Conservation (phyloP, 1,140 invertebrate species). For the Scaptodrosophila lebanonensis region DNA sequence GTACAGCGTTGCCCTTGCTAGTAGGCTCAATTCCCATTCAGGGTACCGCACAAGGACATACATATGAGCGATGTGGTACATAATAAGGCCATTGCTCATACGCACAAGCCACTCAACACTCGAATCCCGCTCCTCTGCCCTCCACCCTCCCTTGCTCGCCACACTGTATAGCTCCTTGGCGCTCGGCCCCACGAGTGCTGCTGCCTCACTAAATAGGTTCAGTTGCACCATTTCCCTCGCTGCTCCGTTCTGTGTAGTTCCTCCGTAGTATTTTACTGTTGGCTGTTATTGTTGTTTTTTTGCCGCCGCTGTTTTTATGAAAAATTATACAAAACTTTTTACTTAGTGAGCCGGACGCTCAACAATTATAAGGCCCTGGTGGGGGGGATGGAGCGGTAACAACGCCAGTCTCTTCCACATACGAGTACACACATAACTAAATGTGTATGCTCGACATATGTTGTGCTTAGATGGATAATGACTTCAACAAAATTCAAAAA, state of each 20-base stretch:
- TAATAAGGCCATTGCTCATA: conserved; percentile 57
- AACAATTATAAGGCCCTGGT: conserved; percentile 54
- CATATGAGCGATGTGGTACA: conserved; percentile 24
- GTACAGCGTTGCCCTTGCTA: no score
- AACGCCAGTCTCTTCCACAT: no score
- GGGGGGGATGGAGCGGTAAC: background rate
- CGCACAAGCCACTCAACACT: no score
- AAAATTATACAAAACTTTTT: conserved; percentile 73
- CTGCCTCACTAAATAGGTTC: no score
- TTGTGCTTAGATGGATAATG: no score
- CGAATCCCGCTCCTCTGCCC: no score
- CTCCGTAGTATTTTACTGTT: conserved; percentile 7
- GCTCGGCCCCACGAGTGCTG: no score
- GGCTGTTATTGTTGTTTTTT: conserved; percentile 11
- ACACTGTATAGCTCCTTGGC: no score
- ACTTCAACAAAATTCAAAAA: no score
- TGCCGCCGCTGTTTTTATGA: conserved; percentile 46
- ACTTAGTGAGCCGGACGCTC: conserved; percentile 50
- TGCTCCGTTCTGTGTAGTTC: conserved; percentile 29
- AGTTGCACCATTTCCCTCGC: conserved; percentile 56
- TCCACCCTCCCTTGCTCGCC: no score
- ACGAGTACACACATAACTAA: no score
- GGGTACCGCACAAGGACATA: background rate
- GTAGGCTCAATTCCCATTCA: conserved; percentile 23
- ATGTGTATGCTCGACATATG: no score